Percentiles rank a stretch among this genome's conserved stretches.
phyloP scores from a whole-genome alignment of 2,888 invertebrate genomes.

The Eulithis testata region DNA sequence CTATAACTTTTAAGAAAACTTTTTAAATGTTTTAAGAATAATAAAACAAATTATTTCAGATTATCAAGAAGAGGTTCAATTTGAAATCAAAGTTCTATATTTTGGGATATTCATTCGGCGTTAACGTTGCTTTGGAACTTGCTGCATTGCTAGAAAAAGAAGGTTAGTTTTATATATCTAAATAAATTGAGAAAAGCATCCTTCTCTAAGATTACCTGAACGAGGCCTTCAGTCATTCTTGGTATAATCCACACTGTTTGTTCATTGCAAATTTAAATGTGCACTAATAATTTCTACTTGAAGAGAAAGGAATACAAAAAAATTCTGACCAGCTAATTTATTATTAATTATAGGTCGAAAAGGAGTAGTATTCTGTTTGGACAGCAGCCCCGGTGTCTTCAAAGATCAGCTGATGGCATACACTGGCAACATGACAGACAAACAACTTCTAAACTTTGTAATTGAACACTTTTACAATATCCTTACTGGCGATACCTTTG shows the following conservation, averaged over 20 bases:
- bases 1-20: too few species aligned
- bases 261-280: too few species aligned
- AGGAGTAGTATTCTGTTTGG: constrained; percentile 54
- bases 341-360: constrained; percentile 3
- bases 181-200: not conserved
- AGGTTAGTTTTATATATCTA: constrained; percentile 46
- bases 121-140: constrained; percentile 53
- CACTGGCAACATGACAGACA: constrained; percentile 45
- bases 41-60: constrained; percentile 32
- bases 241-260: too few species aligned
- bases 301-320: too few species aligned
- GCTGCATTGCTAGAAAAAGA: constrained; percentile 53
- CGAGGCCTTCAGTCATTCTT: too few species aligned
- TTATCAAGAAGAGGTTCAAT: constrained; percentile 37
- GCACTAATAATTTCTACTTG: too few species aligned
- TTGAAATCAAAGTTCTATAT: constrained; percentile 46
- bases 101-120: constrained; percentile 51
- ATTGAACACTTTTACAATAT: not conserved
- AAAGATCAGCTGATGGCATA: constrained; percentile 47
- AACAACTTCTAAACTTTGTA: constrained; percentile 43
- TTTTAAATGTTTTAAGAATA: too few species aligned
- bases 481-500: not conserved
- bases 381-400: constrained; percentile 56
- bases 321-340: not conserved
- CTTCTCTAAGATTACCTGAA: too few species aligned